A percentile compares a stretch with the other conserved stretches of the same genome.
Conservation (phyloP, 2,797 vertebrate species). For the Salmo trutta region DNA sequence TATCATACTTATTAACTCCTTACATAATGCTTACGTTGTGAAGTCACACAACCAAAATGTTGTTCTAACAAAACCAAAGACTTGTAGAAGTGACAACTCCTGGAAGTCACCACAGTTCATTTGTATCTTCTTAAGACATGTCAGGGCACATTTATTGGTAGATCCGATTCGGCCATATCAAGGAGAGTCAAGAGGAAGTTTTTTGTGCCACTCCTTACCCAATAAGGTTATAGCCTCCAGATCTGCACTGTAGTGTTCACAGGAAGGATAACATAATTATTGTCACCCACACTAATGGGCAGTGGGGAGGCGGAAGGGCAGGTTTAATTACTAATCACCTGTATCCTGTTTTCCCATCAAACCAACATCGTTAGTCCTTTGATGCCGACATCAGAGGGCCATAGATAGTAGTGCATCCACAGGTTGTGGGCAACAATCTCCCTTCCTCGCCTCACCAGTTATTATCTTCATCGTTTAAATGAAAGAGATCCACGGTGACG, state of each 20-base stretch:
- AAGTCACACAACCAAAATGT: constrained; percentile 6
- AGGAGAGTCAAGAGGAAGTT: constrained; percentile 10
- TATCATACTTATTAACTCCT: background rate
- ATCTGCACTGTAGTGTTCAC: constrained; percentile 24
- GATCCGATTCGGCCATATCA: background rate
- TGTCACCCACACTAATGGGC: constrained; percentile 20
- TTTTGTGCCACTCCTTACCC: background rate
- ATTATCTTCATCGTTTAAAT: constrained; percentile 61
- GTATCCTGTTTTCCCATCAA: constrained; percentile 43
- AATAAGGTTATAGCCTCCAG: background rate
- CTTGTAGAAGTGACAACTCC: background rate
- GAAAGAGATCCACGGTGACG: constrained; percentile 45
- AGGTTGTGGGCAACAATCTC: constrained; percentile 36
- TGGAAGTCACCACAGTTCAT: background rate
- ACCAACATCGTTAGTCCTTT: constrained; percentile 51
- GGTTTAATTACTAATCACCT: constrained; percentile 32
- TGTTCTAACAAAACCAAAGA: background rate
- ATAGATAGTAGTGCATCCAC: background rate
- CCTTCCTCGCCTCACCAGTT: constrained; percentile 35
- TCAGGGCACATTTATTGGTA: background rate
- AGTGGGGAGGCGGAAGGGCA: constrained; percentile 16
- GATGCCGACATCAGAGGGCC: constrained; percentile 60
- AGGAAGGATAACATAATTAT: constrained; percentile 6
- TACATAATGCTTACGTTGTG: background rate
- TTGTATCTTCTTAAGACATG: background rate